A percentile compares a stretch with the other conserved stretches of the same genome.
These are phyloP conservation scores for Gymnocypris eckloni DNA, from an alignment of 2,797 vertebrate genomes.

Conservation along the genomic window DNA sequence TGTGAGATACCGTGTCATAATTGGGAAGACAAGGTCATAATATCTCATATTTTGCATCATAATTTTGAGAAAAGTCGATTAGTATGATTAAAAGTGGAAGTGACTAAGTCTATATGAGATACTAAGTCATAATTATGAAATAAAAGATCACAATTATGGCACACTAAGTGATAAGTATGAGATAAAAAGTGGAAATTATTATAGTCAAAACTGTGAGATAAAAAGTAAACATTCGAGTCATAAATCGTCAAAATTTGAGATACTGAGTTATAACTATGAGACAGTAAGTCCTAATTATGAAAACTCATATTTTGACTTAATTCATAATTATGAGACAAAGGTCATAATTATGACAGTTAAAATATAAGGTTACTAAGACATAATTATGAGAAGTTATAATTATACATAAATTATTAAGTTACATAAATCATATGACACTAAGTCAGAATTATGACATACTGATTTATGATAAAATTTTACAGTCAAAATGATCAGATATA, in stretches of 20 bases:
- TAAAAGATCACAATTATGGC: neutral
- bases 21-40: neutral
- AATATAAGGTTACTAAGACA: neutral
- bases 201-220: neutral
- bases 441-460: neutral
- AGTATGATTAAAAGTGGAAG: neutral
- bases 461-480: neutral
- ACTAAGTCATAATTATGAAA: neutral
- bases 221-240: no score
- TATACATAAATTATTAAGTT: neutral
- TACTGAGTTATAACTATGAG: neutral
- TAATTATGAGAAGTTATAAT: neutral
- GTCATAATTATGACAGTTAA: neutral
- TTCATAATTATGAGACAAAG: neutral
- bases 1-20: neutral
- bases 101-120: neutral
- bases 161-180: neutral
- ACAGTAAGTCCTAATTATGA: neutral
- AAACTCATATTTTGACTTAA: no score
- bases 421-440: neutral
- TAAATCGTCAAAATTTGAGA: neutral
- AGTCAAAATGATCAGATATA: neutral
- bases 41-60: neutral
- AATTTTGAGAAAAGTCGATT: neutral
- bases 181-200: neutral